Evolutionary conservation across 2,113 vertebrate species (phyloP), one percentile per base, ranked within the genome.

Genomic region (Epinephelus cyanopodus): DNA sequence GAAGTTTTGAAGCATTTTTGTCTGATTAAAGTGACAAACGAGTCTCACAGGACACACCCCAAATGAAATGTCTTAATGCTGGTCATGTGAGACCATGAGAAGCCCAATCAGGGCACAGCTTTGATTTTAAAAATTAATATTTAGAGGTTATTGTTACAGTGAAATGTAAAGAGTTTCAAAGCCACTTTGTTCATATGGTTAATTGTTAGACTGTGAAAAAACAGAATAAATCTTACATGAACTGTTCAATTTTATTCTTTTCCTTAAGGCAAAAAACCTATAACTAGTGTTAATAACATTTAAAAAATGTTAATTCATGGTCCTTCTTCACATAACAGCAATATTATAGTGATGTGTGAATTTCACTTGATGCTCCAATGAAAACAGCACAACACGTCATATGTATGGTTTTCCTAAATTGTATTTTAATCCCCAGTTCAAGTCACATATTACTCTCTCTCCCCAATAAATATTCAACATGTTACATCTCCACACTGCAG

Each of bases 381-480:
- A 83, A 88, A 86, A 77, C 19, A 75, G 47, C n/a, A 87, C 56
- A 60, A 60, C 14, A 66, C 1, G 1, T 74, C 15, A 58, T 63
- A 39, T 14, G 12, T 81, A 79, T 65, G 25, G 18, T 77, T 91
- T 92, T 91, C 89, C 17, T 89, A 80, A 72, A 83, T 52, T 79
- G 37, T 74, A 58, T 77, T 84, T 85, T 45, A 87, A 77, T 69
- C 69, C 48, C 53, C 50, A 67, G 69, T 75, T 75, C 27, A 82
- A 81, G 56, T 85, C 81, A 80, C 79, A 82, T 66, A 87, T 56
- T 67, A 61, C 14, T 70, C 71, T 80, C n/a, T n/a, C 39, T 54
- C 77, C 39, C 15, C 54, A 83, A 89, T 88, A 90, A 89, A 92
- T 87, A 85, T 79, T 77, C 39, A 85, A 77, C 83, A 83, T 80